Conservation (phyloP, 2,888 invertebrate genomes). For the Clepsis dumicolana region DNA sequence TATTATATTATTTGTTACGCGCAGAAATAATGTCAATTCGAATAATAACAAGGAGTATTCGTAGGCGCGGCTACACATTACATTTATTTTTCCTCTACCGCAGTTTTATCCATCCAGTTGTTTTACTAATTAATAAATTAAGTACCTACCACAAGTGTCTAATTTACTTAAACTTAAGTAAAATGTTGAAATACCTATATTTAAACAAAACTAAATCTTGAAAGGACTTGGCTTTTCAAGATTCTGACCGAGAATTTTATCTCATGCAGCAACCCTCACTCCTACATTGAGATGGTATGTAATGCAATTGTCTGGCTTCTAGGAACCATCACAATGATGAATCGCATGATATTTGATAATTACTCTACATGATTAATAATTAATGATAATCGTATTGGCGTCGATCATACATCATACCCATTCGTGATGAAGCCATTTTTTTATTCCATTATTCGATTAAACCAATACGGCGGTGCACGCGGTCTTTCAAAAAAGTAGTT, state of each 20-base stretch:
- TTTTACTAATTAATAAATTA: neutral
- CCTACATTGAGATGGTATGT: slow-evolving; percentile 22
- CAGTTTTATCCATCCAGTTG: neutral
- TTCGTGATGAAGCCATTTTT: slow-evolving; percentile 24
- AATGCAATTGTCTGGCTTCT: slow-evolving; percentile 25
- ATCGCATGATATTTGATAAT: slow-evolving; percentile 40
- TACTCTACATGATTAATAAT: slow-evolving; percentile 39
- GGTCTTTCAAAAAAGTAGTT: slow-evolving; percentile 31
- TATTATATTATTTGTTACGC: slow-evolving; percentile 59
- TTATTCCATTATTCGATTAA: slow-evolving; percentile 42
- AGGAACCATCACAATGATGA: slow-evolving; percentile 39
- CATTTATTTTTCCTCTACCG: slow-evolving; percentile 26
- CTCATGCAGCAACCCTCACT: slow-evolving; percentile 8
- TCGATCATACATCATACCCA: slow-evolving; percentile 36
- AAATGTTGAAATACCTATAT: neutral
- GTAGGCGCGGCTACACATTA: slow-evolving; percentile 4
- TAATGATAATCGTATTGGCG: slow-evolving; percentile 38
- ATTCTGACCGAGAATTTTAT: neutral
- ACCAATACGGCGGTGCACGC: slow-evolving; percentile 24
- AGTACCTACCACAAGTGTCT: neutral
- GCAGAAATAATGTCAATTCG: slow-evolving; percentile 48
- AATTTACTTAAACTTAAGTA: neutral
- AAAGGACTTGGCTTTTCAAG: neutral
- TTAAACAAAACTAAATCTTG: neutral
- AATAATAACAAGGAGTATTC: slow-evolving; percentile 26